Percentiles rank a stretch among this genome's conserved stretches.
Evolutionary conservation across 2,113 vertebrate genomes (phyloP).

Genomic region (Perccottus glenii): DNA sequence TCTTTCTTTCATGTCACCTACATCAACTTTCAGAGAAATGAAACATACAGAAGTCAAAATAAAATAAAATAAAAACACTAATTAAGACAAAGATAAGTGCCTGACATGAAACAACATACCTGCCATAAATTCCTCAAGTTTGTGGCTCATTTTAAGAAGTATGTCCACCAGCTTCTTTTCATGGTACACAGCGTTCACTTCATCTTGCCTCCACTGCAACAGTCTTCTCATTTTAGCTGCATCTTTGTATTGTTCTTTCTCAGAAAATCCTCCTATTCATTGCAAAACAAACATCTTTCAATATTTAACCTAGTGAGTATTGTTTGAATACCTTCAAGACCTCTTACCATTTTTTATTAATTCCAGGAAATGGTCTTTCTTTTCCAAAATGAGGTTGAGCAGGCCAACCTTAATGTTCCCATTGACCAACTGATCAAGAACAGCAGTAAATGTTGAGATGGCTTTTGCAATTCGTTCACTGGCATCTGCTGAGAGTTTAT

Average conservation of each 20-base stretch:
- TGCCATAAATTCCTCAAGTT: conserved; percentile 74
- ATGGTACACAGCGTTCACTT: conserved; percentile 69
- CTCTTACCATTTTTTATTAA: conserved; percentile 83
- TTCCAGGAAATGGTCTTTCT: conserved; percentile 60
- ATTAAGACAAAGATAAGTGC: not conserved
- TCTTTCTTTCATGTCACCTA: conserved; percentile 60
- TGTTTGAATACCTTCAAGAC: too few relatives aligned
- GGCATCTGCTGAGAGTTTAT: conserved; percentile 74
- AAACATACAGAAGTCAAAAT: not conserved
- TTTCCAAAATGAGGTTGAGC: conserved; percentile 75
- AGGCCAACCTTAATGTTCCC: conserved; percentile 77
- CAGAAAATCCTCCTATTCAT: conserved; percentile 70
- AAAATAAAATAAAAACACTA: not conserved
- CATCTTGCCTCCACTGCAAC: conserved; percentile 70
- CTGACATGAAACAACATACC: conserved; percentile 69
- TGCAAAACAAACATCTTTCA: not conserved
- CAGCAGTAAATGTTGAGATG: conserved; percentile 68
- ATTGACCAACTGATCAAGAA: conserved; percentile 38
- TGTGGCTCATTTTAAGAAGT: conserved; percentile 82
- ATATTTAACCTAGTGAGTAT: not conserved
- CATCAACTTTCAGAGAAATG: conserved; percentile 75
- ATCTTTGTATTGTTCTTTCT: conserved; percentile 61
- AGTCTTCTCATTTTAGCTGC: conserved; percentile 60
- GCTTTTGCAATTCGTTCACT: conserved; percentile 71
- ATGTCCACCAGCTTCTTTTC: conserved; percentile 77